Evolutionary conservation across 2,888 invertebrate genomes (phyloP), one percentile per base, ranked within the genome.

Genomic region (Metalampra italica): DNA sequence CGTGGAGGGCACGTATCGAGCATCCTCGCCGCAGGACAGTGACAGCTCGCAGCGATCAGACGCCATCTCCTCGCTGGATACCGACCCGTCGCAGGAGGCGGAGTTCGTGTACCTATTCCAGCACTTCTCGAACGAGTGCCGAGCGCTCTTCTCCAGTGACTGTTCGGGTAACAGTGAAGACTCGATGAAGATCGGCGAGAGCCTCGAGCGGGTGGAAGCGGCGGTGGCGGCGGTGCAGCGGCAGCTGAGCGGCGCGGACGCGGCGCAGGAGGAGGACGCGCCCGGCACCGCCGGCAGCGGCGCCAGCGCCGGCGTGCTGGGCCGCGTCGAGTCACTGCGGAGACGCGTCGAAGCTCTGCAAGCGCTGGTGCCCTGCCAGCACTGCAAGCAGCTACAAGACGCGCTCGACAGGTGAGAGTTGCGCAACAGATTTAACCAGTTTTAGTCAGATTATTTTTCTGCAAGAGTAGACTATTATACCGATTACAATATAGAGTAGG

Each of bases 81-180:
- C 86, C 64, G 90, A 92, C 78, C 90, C 91, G 66, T 82, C 90
- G 59, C 82, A 91, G 67, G 92, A 92, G 74, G 92, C 92, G 57
- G 93, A 93, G 85, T 93, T 93, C 81, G 90, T 91, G 62, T 93
- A 91, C 81, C 90, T 93, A 64, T 91, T 92, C 82, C 91, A 91
- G 73, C 91, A 91, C 66, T 92, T 91, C 81, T 90, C 90, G 70
- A 90, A 84, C 72, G 92, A 93, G 81, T 93, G 92, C 82, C 85
- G 88, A 68, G 86, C 90, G 78, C 88, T 90, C 75, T 82, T 91
- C 83, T 86, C 90, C 83, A 80, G 87, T 81, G 90, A 90, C 86
- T 88, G 88, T 83, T 83, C 88, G 74, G 80, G 89, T 74, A 81
- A 90, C 85, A 89, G 90, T 84, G 89, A 87, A 77, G 89, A 90